These are phyloP conservation scores for Tanypteryx hageni DNA, from an alignment of 2,888 invertebrate species.

Conservation along the genomic window DNA sequence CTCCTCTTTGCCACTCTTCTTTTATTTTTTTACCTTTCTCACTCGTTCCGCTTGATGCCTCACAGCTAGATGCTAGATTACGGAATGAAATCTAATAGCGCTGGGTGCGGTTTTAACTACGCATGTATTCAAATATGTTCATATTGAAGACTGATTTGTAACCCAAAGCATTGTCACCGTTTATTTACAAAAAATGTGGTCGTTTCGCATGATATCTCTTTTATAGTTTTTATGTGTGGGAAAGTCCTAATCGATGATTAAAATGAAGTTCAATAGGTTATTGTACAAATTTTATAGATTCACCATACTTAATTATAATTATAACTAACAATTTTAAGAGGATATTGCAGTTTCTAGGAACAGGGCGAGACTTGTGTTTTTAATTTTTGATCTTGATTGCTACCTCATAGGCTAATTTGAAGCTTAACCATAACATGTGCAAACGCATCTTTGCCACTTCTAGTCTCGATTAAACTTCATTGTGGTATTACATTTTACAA, in stretches of 20 bases:
- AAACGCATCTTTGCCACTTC: too few relatives aligned
- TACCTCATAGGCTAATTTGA: too few relatives aligned
- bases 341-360: too few relatives aligned
- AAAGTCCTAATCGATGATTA: neutral
- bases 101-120: neutral
- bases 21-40: neutral
- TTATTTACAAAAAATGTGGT: neutral
- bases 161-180: neutral
- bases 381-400: too few relatives aligned
- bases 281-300: too few relatives aligned
- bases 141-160: neutral
- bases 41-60: neutral
- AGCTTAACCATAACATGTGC: too few relatives aligned
- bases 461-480: too few relatives aligned
- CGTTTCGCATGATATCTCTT: neutral
- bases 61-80: slow-evolving; percentile 37
- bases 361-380: too few relatives aligned
- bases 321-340: too few relatives aligned
- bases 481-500: too few relatives aligned
- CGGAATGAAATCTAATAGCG: slow-evolving; percentile 27
- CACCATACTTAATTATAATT: too few relatives aligned
- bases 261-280: neutral
- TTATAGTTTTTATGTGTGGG: neutral
- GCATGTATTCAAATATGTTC: neutral
- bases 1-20: neutral